Base-by-base conservation (phyloP, 2,888 invertebrate genomes). In the Seira musarum region DNA sequence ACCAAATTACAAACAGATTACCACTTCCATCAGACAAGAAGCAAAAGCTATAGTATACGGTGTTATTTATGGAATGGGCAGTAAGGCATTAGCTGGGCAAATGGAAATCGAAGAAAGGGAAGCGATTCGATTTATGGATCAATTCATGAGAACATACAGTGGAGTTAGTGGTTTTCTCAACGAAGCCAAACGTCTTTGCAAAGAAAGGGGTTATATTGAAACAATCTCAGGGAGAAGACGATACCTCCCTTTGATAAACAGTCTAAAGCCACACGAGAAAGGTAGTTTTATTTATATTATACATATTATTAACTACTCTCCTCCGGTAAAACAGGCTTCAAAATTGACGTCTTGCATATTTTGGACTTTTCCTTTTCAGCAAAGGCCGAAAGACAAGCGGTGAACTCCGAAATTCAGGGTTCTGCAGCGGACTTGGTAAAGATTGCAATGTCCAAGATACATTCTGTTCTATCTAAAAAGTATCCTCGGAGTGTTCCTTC, bases 341-440 rank as follows among this genome's bases (percentile, higher is more conserved):
- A 46, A 46, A 46, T 10, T 46, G 13, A 13, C 46, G 46, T 46
- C 13, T 64, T 65, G 30, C 3, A 17, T 68, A 17, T 40, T 61
- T 35, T 64, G 21, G 10, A 53, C 53, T 63, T 40, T 72, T 63
- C 74, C 80, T 82, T 85, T 88, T 3, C 87, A 94, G 94, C 91
- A 87, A 93, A 96, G 90, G 95, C 96, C 0, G 97, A 97, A 89
- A 91, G 99, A n/a, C 98, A 98, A 91, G 97, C 98, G 15, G 92
- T 99, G 0, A 99, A 99, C 89, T 95, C 98, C 1, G 94, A 93
- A 15, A 94, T 99, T 70, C 99, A 99, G 90, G 99, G 98, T 0
- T 97, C 98, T 0, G 99, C 98, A 0, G 96, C 98, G 0, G 99
- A 99, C 89, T 93, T 99, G 63, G 94, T 95, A 0, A 99, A 99